These are phyloP conservation scores for Sebastiscus tertius DNA, from an alignment of 2,797 vertebrate genomes.

Conservation along the genomic window DNA sequence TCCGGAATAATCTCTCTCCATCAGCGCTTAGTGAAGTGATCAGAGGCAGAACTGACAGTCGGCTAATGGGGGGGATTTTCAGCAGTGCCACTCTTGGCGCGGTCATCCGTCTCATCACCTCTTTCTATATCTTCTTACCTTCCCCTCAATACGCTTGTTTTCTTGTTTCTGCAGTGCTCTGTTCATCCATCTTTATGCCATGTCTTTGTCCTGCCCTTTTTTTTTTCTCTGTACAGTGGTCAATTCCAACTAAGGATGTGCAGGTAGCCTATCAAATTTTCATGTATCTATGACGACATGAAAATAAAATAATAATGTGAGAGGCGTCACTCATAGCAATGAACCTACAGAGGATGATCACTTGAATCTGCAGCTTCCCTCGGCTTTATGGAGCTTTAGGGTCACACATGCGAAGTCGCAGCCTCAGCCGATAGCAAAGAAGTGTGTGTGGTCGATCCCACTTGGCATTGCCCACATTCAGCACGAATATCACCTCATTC, in stretches of 20 bases:
- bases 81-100: conserved; percentile 23
- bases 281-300: background rate
- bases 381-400: no score
- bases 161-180: background rate
- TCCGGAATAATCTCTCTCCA: conserved; percentile 63
- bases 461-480: background rate
- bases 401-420: fast-evolving
- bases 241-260: background rate
- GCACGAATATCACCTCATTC: background rate
- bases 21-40: conserved; percentile 74
- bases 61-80: conserved; percentile 64
- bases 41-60: conserved; percentile 70
- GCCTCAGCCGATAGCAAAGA: no score
- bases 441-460: background rate
- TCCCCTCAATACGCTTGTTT: conserved; percentile 15
- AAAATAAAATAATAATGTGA: background rate
- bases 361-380: no score
- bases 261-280: background rate
- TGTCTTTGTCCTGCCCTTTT: background rate
- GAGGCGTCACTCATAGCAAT: no score
- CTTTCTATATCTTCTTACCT: conserved; percentile 17
- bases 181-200: background rate
- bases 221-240: background rate
- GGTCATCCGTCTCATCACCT: conserved; percentile 37
- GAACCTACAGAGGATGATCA: background rate